phyloP scores from a whole-genome alignment of 92 coral and sea anemone species.

The Epizoanthus ramosus region DNA sequence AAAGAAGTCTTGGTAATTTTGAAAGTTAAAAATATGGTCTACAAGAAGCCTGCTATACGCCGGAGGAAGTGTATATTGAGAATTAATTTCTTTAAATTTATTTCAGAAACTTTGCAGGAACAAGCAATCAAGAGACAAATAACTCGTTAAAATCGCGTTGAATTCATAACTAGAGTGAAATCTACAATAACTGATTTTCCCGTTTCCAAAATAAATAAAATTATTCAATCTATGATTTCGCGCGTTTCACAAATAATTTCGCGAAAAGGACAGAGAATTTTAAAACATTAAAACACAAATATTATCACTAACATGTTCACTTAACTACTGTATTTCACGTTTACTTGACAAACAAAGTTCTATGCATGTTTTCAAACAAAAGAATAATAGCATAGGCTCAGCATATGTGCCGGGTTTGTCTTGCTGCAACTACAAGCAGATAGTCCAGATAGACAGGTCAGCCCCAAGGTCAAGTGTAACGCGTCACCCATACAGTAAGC shows the following conservation, averaged over 20 bases:
- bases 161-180: not conserved
- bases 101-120: not conserved
- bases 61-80: no score
- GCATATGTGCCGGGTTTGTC: conserved; percentile 29
- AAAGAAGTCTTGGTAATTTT: no score
- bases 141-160: not conserved
- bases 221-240: no score
- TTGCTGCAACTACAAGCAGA: conserved; percentile 29
- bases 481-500: no score
- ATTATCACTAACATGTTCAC: conserved; percentile 24
- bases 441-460: conserved; percentile 32
- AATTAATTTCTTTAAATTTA: no score
- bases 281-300: conserved; percentile 25
- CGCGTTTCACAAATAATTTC: conserved; percentile 28
- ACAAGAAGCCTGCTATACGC: no score
- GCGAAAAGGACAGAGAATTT: conserved; percentile 28
- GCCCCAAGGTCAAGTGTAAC: conserved; percentile 31
- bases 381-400: conserved; percentile 29
- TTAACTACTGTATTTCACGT: conserved; percentile 25
- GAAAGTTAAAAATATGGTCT: no score
- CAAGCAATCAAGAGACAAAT: not conserved
- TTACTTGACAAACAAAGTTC: conserved; percentile 28
- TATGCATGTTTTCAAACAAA: conserved; percentile 29
- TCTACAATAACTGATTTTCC: no score
- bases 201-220: no score